These are phyloP conservation scores for Tachysurus fulvidraco DNA, from an alignment of 2,113 vertebrate species.

Conservation along the genomic window DNA sequence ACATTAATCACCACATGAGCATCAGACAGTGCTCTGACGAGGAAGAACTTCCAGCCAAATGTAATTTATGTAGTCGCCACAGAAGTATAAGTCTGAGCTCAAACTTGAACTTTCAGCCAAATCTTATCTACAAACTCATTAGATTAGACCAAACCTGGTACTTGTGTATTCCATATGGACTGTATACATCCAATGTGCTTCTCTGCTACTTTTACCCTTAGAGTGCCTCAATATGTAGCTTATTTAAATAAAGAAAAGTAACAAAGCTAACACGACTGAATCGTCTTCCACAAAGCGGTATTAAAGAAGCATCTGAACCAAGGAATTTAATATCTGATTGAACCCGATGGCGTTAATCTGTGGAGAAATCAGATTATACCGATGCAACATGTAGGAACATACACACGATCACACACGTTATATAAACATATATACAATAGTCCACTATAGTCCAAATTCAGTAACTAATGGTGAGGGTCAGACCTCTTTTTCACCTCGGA, in stretches of 20 bases:
- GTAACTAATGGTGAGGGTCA: background rate
- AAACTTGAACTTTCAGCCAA: slow-evolving; percentile 5
- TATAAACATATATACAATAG: background rate
- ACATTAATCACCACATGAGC: background rate
- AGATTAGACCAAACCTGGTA: background rate
- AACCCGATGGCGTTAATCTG: background rate
- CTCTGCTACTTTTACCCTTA: background rate
- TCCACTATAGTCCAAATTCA: background rate
- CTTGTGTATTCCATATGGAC: background rate
- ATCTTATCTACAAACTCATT: background rate
- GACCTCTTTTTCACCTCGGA: slow-evolving; percentile 18
- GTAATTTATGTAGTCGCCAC: background rate
- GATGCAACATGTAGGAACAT: slow-evolving; percentile 7
- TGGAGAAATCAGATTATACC: slow-evolving; percentile 22
- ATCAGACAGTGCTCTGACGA: background rate
- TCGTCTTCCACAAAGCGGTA: background rate
- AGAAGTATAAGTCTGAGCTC: background rate
- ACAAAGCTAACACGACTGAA: background rate
- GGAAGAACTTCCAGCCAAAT: background rate
- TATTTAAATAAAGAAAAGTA: background rate
- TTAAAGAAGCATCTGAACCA: background rate
- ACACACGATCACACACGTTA: background rate
- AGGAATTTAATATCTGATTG: slow-evolving; percentile 20
- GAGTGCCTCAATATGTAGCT: background rate
- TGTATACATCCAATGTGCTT: background rate